Evolutionary conservation across 2,888 invertebrate genomes (phyloP).

Genomic region (Anoplius nigerrimus): DNA sequence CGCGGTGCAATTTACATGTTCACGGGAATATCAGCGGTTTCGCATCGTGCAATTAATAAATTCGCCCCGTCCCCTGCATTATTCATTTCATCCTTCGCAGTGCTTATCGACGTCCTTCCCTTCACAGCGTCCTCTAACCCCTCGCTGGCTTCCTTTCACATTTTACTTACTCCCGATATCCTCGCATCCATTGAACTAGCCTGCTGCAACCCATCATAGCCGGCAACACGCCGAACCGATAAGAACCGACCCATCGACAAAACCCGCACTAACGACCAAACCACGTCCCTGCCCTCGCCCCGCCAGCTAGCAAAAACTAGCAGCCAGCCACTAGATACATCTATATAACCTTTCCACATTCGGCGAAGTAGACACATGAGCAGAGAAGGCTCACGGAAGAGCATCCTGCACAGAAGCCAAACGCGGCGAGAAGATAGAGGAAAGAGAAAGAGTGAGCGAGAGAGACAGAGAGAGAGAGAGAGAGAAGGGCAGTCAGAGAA

Average conservation of each 20-base stretch:
- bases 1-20: constrained; percentile 52
- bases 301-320: not conserved
- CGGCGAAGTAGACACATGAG: not conserved
- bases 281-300: too few relatives aligned
- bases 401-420: not conserved
- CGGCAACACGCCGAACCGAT: too few relatives aligned
- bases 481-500: too few relatives aligned
- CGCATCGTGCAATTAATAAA: constrained; percentile 61
- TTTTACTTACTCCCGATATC: not conserved
- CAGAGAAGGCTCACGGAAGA: not conserved
- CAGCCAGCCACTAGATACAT: not conserved
- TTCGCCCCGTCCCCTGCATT: constrained; percentile 54
- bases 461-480: too few relatives aligned
- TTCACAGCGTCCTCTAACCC: not conserved
- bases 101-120: too few relatives aligned
- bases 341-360: constrained; percentile 8
- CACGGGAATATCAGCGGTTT: constrained; percentile 51
- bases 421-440: not conserved
- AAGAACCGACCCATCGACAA: too few relatives aligned
- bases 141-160: not conserved
- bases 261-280: too few relatives aligned
- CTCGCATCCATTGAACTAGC: not conserved
- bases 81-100: constrained; percentile 44
- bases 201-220: too few relatives aligned
- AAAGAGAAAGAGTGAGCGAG: too few relatives aligned